These are phyloP conservation scores for Drosophila willistoni DNA, from an alignment of 1,140 invertebrate species.

Conservation along the genomic window DNA sequence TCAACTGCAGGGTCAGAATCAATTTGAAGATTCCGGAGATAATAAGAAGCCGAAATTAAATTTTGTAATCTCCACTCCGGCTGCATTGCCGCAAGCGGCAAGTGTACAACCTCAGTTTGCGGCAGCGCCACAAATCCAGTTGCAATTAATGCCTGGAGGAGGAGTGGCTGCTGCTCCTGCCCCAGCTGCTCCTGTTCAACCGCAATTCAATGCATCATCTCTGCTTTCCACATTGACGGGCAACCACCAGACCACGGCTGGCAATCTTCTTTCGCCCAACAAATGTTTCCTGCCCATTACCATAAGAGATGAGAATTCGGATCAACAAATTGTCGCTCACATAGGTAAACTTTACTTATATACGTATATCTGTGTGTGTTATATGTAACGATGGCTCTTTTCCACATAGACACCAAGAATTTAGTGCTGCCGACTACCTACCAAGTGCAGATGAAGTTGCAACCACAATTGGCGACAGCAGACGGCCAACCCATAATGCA, in stretches of 20 bases:
- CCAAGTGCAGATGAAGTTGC: slow-evolving; percentile 82
- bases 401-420: slow-evolving; percentile 76
- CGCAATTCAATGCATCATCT: slow-evolving; percentile 64
- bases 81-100: slow-evolving; percentile 27
- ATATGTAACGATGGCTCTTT: too few species aligned
- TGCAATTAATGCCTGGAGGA: slow-evolving; percentile 69
- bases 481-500: slow-evolving; percentile 82
- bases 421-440: slow-evolving; percentile 79
- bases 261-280: slow-evolving; percentile 72
- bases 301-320: slow-evolving; percentile 79
- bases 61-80: slow-evolving; percentile 72
- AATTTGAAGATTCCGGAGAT: slow-evolving; percentile 56
- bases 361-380: too few species aligned
- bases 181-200: slow-evolving; percentile 4
- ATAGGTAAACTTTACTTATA: too few species aligned
- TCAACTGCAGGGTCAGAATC: slow-evolving; percentile 57
- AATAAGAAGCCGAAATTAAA: slow-evolving; percentile 84
- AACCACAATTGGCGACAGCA: slow-evolving; percentile 75
- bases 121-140: slow-evolving; percentile 77
- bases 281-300: slow-evolving; percentile 82
- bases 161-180: slow-evolving; percentile 9
- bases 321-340: slow-evolving; percentile 82
- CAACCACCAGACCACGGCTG: slow-evolving; percentile 30
- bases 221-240: slow-evolving; percentile 52
- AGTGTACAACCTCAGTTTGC: slow-evolving; percentile 18